phyloP scores from a whole-genome alignment of 2,113 vertebrate species.

The Bubo scandiacus region DNA sequence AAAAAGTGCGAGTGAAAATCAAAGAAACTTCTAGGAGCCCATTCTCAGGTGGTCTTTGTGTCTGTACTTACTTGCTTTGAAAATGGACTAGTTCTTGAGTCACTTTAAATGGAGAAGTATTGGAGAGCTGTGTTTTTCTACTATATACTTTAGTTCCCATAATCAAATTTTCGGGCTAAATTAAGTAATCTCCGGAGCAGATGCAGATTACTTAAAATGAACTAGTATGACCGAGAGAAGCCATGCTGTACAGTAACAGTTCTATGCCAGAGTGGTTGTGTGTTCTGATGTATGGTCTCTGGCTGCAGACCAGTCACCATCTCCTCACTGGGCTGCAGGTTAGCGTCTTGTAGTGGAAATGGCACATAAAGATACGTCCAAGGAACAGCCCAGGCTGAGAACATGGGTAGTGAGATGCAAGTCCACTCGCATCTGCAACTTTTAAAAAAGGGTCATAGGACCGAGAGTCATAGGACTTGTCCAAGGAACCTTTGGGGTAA shows the following conservation, averaged over 20 bases:
- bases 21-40: not conserved
- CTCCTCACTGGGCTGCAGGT: not conserved
- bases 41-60: not conserved
- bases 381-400: not conserved
- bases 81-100: not conserved
- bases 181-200: not conserved
- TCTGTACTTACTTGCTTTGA: not conserved
- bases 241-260: too few species aligned
- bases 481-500: not conserved
- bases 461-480: not conserved
- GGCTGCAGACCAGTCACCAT: not conserved
- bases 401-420: accelerated
- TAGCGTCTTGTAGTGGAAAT: not conserved
- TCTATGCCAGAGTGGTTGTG: not conserved
- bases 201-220: not conserved
- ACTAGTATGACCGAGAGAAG: not conserved
- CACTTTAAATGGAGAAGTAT: not conserved
- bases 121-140: not conserved
- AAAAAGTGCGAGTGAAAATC: not conserved
- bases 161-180: not conserved
- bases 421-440: not conserved
- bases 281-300: not conserved
- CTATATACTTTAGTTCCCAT: not conserved
- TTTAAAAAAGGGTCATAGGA: not conserved
- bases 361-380: accelerated